Percentiles rank a stretch among this genome's conserved stretches.
These are phyloP conservation scores for Psittacula echo DNA, from an alignment of 2,797 vertebrate species.

Conservation along the genomic window DNA sequence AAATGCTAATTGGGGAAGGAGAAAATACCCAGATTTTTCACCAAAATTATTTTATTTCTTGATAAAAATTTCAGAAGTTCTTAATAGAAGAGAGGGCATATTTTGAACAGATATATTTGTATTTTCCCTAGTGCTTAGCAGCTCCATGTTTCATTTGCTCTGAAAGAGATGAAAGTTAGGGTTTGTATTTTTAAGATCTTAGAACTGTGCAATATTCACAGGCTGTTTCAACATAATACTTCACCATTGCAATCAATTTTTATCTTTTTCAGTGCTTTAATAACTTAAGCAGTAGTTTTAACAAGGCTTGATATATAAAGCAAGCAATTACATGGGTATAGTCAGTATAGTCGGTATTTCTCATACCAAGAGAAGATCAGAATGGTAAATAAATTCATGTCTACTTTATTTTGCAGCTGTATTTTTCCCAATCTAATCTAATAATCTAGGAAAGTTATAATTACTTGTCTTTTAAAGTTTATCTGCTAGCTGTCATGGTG, in stretches of 20 bases:
- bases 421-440: slow-evolving; percentile 19
- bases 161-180: neutral
- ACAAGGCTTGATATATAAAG: neutral
- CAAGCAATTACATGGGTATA: neutral
- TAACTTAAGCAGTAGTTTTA: neutral
- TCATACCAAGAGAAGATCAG: slow-evolving; percentile 38
- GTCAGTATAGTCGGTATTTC: neutral
- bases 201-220: neutral
- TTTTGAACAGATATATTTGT: neutral
- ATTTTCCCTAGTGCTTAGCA: neutral
- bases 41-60: neutral
- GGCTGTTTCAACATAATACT: neutral
- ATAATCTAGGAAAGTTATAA: slow-evolving; percentile 15
- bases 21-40: neutral
- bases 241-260: neutral
- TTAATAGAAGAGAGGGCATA: neutral
- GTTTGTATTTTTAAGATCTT: neutral
- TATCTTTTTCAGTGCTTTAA: neutral
- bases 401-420: neutral
- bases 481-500: neutral
- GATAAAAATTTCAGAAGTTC: neutral
- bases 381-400: neutral
- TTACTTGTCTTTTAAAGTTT: slow-evolving; percentile 16
- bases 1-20: neutral
- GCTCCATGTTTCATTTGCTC: neutral